Percentiles rank a stretch among this genome's conserved stretches.
These are phyloP conservation scores for Lordiphosa collinella DNA, from an alignment of 1,140 invertebrate species.

Conservation along the genomic window DNA sequence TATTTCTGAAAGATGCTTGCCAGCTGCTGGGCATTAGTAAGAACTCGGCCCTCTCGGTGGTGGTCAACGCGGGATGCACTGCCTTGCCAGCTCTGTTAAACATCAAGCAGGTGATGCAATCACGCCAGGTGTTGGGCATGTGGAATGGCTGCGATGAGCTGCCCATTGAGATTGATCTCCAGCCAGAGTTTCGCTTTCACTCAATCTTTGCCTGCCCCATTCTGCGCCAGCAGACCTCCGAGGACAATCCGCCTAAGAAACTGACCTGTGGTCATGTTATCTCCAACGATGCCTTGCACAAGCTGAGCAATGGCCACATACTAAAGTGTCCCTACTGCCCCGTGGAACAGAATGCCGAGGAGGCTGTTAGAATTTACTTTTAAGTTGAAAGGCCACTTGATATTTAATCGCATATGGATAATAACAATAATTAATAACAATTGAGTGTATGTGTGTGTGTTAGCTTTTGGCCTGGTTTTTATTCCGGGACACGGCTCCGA, in stretches of 20 bases:
- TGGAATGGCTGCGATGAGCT: conserved; percentile 98
- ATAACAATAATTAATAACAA: conserved; percentile 23
- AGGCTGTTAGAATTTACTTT: conserved; percentile 95
- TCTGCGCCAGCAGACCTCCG: conserved; percentile 96
- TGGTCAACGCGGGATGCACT: conserved; percentile 94
- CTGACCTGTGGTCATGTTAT: conserved; percentile 99
- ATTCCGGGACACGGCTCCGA: neutral
- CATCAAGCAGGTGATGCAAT: conserved; percentile 97
- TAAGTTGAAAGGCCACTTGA: too few relatives aligned
- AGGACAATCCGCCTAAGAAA: conserved; percentile 98
- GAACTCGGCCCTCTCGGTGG: conserved; percentile 84
- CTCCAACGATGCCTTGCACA: conserved; percentile 96
- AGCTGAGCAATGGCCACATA: conserved; percentile 96
- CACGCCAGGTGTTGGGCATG: conserved; percentile 94
- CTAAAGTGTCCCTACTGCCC: conserved; percentile 99
- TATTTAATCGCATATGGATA: conserved; percentile 24
- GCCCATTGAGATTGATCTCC: conserved; percentile 96
- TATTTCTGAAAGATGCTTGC: conserved; percentile 96
- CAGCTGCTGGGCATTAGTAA: conserved; percentile 93
- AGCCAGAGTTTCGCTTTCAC: conserved; percentile 88
- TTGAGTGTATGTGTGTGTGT: conserved; percentile 1
- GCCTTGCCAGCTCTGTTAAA: conserved; percentile 96
- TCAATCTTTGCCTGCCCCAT: conserved; percentile 99
- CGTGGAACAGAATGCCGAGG: conserved; percentile 95
- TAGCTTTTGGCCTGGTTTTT: conserved; percentile 21